Conservation (phyloP, 2,888 invertebrate species). For the Alsophila aescularia region DNA sequence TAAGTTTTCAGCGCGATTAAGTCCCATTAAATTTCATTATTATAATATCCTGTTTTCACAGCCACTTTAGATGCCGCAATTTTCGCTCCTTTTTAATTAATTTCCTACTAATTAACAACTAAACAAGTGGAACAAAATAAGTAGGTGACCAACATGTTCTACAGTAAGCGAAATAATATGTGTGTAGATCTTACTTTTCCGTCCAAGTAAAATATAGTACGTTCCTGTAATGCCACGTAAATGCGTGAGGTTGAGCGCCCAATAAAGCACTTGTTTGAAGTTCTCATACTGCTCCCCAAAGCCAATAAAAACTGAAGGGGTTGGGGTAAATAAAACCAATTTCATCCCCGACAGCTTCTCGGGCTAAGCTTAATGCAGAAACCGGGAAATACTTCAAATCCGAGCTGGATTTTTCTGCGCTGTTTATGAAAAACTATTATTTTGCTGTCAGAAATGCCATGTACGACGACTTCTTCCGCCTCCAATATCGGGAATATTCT, state of each 20-base stretch:
- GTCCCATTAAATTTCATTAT: too few species aligned
- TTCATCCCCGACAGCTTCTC: constrained; percentile 15
- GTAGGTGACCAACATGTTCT: too few species aligned
- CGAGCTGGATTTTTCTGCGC: constrained; percentile 6
- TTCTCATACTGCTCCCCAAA: constrained; percentile 1
- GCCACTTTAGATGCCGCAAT: too few species aligned
- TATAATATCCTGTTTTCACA: too few species aligned
- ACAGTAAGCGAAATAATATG: too few species aligned
- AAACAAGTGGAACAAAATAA: too few species aligned
- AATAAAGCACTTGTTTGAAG: neutral
- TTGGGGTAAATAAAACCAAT: constrained; percentile 6
- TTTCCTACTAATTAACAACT: too few species aligned
- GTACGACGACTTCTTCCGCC: too few species aligned
- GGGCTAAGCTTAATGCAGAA: constrained; percentile 22
- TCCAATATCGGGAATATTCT: constrained; percentile 3
- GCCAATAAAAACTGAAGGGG: constrained; percentile 11
- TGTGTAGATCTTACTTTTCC: too few species aligned
- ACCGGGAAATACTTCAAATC: constrained; percentile 23
- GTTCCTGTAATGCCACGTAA: neutral
- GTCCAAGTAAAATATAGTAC: neutral
- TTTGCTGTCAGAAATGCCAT: constrained; percentile 21
- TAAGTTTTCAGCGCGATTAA: too few species aligned
- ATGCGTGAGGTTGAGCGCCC: neutral
- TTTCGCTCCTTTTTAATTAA: too few species aligned
- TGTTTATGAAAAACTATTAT: constrained; percentile 31